Evolutionary conservation across 2,113 vertebrate species (phyloP).

Genomic region (Pavo muticus): DNA sequence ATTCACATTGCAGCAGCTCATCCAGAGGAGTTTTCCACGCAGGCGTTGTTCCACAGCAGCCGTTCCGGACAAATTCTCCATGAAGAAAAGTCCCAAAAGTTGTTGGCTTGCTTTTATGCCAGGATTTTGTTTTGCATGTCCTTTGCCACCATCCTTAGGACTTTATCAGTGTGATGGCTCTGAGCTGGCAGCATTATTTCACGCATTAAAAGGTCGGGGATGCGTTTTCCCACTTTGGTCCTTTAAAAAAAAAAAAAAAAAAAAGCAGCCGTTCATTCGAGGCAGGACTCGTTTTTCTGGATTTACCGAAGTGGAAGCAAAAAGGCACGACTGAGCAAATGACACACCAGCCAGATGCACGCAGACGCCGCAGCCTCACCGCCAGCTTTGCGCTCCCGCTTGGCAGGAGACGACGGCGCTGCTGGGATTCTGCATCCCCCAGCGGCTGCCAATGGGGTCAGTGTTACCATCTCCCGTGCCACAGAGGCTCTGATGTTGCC

Average conservation of each 20-base stretch:
- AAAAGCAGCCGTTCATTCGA: not conserved
- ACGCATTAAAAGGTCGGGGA: not conserved
- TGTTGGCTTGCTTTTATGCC: not conserved
- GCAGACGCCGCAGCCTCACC: not conserved
- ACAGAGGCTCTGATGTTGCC: rapidly evolving
- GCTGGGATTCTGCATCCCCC: not conserved
- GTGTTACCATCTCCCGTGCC: not conserved
- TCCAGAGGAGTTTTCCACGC: not conserved
- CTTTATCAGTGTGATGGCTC: not conserved
- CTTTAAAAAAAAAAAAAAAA: not conserved
- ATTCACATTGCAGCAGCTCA: not conserved
- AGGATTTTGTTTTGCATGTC: not conserved
- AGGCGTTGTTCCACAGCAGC: not conserved
- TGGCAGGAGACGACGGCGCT: not conserved
- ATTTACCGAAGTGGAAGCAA: not conserved
- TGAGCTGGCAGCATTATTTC: not conserved
- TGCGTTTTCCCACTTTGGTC: not conserved
- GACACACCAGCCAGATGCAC: not conserved
- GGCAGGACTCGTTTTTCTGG: constrained; percentile 44
- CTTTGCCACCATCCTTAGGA: not conserved
- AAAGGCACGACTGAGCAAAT: constrained; percentile 13
- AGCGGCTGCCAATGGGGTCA: not conserved
- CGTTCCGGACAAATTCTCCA: not conserved
- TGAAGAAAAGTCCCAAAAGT: not conserved
- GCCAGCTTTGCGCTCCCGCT: not conserved